Evolutionary conservation across 2,888 invertebrate species (phyloP).

Genomic region (Callyntrura guangdongensis): DNA sequence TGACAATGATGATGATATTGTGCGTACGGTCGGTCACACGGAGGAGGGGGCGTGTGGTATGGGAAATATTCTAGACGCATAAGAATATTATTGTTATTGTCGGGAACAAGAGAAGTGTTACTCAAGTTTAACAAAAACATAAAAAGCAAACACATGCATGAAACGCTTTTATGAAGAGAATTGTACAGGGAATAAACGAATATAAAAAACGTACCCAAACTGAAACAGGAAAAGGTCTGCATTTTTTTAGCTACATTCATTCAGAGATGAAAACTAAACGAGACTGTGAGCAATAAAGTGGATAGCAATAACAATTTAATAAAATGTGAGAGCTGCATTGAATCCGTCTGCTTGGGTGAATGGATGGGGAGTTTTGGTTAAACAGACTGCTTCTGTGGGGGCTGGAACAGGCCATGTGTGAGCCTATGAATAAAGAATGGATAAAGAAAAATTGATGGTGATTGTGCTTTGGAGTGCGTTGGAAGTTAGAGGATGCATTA

Average conservation of each 20-base stretch:
- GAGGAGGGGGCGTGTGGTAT: background rate
- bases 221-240: constrained; percentile 7
- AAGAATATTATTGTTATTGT: background rate
- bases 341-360: constrained; percentile 13
- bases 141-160: background rate
- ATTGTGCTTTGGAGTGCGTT: constrained; percentile 53
- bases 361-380: constrained; percentile 50
- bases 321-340: constrained; percentile 65
- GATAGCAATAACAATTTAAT: constrained; percentile 57
- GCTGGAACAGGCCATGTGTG: constrained; percentile 13
- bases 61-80: background rate
- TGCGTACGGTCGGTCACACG: too few species aligned
- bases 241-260: constrained; percentile 31
- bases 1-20: background rate
- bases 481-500: constrained; percentile 36
- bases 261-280: constrained; percentile 31
- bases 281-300: constrained; percentile 27
- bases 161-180: background rate
- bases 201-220: constrained; percentile 1
- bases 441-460: constrained; percentile 66
- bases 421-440: constrained; percentile 48
- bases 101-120: background rate
- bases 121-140: background rate
- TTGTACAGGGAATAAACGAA: background rate
- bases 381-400: constrained; percentile 23